phyloP scores from a whole-genome alignment of 2,888 invertebrate species.

The Ypsolopha sequella region DNA sequence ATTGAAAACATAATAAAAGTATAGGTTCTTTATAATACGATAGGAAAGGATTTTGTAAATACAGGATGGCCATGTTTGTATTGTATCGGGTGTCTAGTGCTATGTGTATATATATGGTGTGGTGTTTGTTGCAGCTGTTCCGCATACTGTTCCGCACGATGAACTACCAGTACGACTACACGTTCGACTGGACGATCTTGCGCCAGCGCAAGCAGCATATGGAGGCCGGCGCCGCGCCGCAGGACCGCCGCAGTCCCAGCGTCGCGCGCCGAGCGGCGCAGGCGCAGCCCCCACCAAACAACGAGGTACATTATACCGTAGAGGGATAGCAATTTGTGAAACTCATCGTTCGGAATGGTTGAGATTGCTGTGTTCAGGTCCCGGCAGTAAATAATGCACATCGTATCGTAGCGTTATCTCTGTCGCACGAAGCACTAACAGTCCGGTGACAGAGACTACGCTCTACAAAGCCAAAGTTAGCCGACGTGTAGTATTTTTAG shows the following conservation, averaged over 20 bases:
- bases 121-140: conserved; percentile 73
- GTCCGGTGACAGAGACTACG: too few relatives aligned
- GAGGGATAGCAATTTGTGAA: conserved; percentile 2
- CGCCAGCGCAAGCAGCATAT: conserved; percentile 84
- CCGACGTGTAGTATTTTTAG: too few relatives aligned
- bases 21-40: too few relatives aligned
- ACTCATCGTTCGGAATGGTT: too few relatives aligned
- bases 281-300: conserved; percentile 53
- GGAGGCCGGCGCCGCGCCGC: conserved; percentile 44
- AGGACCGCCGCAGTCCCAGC: conserved; percentile 56
- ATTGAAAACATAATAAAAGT: too few relatives aligned
- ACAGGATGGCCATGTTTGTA: too few relatives aligned
- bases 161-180: conserved; percentile 99
- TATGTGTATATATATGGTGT: conserved; percentile 24
- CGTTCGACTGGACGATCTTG: conserved; percentile 99
- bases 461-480: too few relatives aligned
- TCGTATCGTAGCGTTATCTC: too few relatives aligned
- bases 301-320: conserved; percentile 32
- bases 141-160: conserved; percentile 99
- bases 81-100: background rate
- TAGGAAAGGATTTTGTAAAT: too few relatives aligned
- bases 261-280: conserved; percentile 54
- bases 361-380: too few relatives aligned
- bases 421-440: too few relatives aligned
- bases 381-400: too few relatives aligned